phyloP scores from a whole-genome alignment of 2,113 vertebrate genomes.

The Oncorhynchus clarkii region DNA sequence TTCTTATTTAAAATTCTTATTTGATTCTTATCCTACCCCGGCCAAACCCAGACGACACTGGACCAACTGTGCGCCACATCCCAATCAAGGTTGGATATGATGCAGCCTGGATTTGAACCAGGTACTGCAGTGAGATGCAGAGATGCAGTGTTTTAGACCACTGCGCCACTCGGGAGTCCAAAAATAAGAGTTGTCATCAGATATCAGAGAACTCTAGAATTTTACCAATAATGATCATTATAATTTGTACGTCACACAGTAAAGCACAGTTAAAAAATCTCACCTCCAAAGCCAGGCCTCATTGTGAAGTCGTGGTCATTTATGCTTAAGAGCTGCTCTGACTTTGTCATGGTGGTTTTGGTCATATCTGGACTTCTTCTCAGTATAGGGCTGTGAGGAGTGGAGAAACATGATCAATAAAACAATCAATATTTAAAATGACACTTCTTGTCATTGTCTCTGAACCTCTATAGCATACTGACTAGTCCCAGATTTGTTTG shows the following conservation, averaged over 20 bases:
- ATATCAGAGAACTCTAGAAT: background rate
- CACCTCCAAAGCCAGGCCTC: constrained; percentile 94
- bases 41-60: too few relatives aligned
- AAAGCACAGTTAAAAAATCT: background rate
- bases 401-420: constrained; percentile 11
- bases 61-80: too few relatives aligned
- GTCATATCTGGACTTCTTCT: constrained; percentile 87
- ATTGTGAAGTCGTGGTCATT: constrained; percentile 93
- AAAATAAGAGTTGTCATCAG: background rate
- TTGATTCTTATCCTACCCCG: too few relatives aligned
- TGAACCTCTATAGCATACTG: background rate
- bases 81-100: too few relatives aligned
- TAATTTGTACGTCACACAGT: background rate
- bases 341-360: constrained; percentile 81
- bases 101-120: too few relatives aligned
- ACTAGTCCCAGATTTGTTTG: too few relatives aligned
- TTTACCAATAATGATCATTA: background rate
- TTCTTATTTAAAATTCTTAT: too few relatives aligned
- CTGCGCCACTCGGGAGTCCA: too few relatives aligned
- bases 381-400: constrained; percentile 71
- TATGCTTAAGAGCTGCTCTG: constrained; percentile 88
- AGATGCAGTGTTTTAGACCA: too few relatives aligned
- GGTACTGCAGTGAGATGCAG: too few relatives aligned
- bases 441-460: background rate
- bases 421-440: background rate